A percentile compares a stretch with the other conserved stretches of the same genome.
phyloP scores from a whole-genome alignment of 1,140 invertebrate species.

The Spodoptera litura region DNA sequence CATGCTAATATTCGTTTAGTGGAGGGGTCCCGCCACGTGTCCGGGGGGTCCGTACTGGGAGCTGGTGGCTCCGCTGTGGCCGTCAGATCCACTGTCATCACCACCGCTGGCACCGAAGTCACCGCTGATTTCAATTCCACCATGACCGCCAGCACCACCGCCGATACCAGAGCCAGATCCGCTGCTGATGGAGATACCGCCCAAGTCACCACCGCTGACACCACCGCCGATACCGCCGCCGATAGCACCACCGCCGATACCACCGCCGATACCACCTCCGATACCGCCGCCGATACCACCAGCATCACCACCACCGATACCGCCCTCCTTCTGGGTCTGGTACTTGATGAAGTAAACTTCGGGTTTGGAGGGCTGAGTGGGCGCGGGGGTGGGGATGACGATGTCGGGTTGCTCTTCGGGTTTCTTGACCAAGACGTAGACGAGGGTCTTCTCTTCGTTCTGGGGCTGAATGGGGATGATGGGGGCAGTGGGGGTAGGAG shows the following conservation, averaged over 20 bases:
- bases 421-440: conserved; percentile 95
- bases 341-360: conserved; percentile 96
- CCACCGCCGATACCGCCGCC: conserved; percentile 68
- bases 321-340: conserved; percentile 90
- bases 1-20: conserved; percentile 65
- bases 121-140: conserved; percentile 67
- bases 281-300: conserved; percentile 64
- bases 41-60: conserved; percentile 80
- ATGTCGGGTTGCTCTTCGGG: conserved; percentile 93
- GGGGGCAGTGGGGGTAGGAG: conserved; percentile 91
- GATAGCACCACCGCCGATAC: conserved; percentile 58
- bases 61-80: conserved; percentile 74
- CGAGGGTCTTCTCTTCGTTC: conserved; percentile 95
- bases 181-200: conserved; percentile 51
- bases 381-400: conserved; percentile 90
- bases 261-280: conserved; percentile 60
- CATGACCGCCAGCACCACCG: conserved; percentile 60
- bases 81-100: conserved; percentile 63
- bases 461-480: conserved; percentile 91
- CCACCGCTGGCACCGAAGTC: conserved; percentile 72
- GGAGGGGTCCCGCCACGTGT: conserved; percentile 78
- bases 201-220: conserved; percentile 60
- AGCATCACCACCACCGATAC: conserved; percentile 58
- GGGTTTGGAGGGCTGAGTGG: conserved; percentile 93
- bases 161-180: conserved; percentile 58